These are phyloP conservation scores for Castor canadensis DNA, from an alignment of 2,113 vertebrate species.

Conservation along the genomic window DNA sequence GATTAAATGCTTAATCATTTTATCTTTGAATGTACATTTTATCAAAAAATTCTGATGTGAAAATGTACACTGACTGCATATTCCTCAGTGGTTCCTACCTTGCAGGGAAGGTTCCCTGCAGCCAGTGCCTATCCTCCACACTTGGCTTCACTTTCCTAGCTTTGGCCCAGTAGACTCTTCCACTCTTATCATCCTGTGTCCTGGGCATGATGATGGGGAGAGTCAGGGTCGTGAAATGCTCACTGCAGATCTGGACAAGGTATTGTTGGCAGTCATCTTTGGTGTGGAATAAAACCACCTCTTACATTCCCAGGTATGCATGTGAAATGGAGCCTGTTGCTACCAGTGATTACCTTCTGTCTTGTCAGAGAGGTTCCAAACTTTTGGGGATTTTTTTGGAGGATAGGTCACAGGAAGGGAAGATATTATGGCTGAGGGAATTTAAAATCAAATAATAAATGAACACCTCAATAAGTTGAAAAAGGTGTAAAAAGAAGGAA, in stretches of 20 bases:
- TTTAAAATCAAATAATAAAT: neutral
- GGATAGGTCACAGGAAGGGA: neutral
- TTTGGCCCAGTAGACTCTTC: rapidly evolving
- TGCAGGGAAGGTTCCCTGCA: neutral
- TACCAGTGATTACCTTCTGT: neutral
- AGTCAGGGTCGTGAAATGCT: rapidly evolving
- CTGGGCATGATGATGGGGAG: too few relatives aligned
- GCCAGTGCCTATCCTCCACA: neutral
- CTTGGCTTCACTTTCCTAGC: neutral
- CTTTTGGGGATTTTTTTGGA: neutral
- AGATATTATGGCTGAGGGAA: neutral
- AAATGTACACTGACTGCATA: neutral
- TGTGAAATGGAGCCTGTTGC: too few relatives aligned
- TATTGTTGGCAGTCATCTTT: neutral
- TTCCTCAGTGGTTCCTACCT: neutral
- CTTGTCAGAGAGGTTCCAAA: rapidly evolving
- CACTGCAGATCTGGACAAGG: rapidly evolving
- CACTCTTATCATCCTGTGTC: neutral
- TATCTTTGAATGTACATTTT: neutral
- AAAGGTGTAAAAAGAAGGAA: neutral
- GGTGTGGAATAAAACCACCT: neutral
- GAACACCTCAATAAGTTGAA: neutral
- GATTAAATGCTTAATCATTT: neutral
- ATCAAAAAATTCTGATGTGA: neutral
- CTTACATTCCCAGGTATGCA: rapidly evolving